Conservation (phyloP, 1,140 invertebrate species). For the Anastrepha obliqua region DNA sequence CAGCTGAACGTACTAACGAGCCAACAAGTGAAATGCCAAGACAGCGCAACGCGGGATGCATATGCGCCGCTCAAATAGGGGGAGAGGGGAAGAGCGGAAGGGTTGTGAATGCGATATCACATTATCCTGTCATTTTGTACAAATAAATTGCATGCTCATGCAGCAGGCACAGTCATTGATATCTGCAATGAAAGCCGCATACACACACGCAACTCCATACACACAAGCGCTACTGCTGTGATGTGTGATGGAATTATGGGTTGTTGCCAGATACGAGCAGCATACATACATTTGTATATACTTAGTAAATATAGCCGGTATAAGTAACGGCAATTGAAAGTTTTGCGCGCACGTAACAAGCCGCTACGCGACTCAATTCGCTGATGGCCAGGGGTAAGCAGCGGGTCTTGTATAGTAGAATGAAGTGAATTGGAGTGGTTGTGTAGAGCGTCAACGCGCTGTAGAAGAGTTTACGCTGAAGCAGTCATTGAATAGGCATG, state of each 20-base stretch:
- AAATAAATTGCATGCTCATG: slow-evolving; percentile 53
- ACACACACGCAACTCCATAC: neutral
- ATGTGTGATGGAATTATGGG: slow-evolving; percentile 37
- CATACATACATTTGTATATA: neutral
- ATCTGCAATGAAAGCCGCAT: slow-evolving; percentile 36
- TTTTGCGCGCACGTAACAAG: neutral
- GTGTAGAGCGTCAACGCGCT: neutral
- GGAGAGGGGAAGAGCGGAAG: neutral
- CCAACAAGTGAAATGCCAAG: slow-evolving; percentile 29
- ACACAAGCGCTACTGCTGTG: neutral
- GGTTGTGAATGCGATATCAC: slow-evolving; percentile 36
- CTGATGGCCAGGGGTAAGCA: no score
- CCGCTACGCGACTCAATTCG: neutral
- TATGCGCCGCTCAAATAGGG: neutral
- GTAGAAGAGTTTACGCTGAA: neutral
- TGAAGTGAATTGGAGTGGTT: neutral
- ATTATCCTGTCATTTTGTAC: slow-evolving; percentile 51
- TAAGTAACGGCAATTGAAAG: slow-evolving; percentile 45
- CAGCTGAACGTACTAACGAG: slow-evolving; percentile 27
- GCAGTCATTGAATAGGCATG: slow-evolving; percentile 4
- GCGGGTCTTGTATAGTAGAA: neutral
- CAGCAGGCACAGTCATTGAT: slow-evolving; percentile 47
- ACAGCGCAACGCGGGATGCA: neutral
- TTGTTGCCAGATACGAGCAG: slow-evolving; percentile 16
- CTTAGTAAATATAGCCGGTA: neutral